Evolutionary conservation across 2,797 vertebrate species (phyloP), one percentile per base, ranked within the genome.

Genomic region (Cyclura pinguis): DNA sequence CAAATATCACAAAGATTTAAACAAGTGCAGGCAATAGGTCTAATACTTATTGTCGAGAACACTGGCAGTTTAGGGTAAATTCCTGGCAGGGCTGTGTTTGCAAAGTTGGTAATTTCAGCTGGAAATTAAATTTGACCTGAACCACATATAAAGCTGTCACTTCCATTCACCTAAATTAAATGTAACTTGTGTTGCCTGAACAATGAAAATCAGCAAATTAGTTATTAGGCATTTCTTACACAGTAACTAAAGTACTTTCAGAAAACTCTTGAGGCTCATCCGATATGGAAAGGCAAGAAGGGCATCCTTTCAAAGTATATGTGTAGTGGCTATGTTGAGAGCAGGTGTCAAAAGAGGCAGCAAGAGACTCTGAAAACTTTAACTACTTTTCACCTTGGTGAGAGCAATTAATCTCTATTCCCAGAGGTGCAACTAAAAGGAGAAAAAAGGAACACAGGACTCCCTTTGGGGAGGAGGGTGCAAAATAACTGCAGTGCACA

Each of bases 91-190:
- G 22, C 5, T 38, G 64, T 13, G 92, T 96, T 95, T 94, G 80
- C 85, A 90, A 95, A 95, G 10, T 87, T 93, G 90, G 88, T 85
- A 35, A 93, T 94, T 96, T 96, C 90, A 91, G 18, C 32, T 93
- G 88, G 85, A 96, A 97, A 96, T 96, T 96, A 94, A 95, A 94
- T 97, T 95, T 95, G 81, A 95, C 89, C 86, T 94, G 73, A 96
- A 94, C 77, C 38, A 35, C 86, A 83, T 89, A 95, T 93, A 92
- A 95, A 95, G 92, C 73, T 95, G 50, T 93, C 93, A 94, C 24
- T 95, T 96, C 77, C 77, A 91, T 93, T 96, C 90, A 94, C 20
- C 3, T 52, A 95, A 94, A 95, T 92, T 93, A 96, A 95, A 92
- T 80, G n/a, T 74, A 95, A 92, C n/a, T 94, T 95, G 72, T 13